Base-by-base conservation (phyloP, 1,140 invertebrate species). In the Drosophila insularis region DNA sequence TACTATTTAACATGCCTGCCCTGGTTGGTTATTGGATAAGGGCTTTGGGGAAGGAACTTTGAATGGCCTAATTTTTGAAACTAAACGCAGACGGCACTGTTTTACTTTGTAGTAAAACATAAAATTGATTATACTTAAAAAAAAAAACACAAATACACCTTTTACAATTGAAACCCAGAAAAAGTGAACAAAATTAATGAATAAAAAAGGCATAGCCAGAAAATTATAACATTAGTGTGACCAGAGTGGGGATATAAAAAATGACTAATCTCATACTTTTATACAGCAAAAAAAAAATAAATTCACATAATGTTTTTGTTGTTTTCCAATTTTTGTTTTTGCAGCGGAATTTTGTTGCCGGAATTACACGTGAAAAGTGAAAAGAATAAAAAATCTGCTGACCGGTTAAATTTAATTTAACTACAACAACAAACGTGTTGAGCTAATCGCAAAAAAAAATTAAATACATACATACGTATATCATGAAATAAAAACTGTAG, bases 341-440 rank as follows among this genome's bases (percentile, higher is more conserved):
- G 43, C 62, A 50, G 43, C 35, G 13, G 35, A 19, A 35, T 50
- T 46, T 11, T 50, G 43, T 21, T 50, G 17, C 17, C 17, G 43
- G 43, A 50, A 21, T 35, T 39, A 23, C n/a, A 14, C 54, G 19
- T 64, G 71, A 74, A 65, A 55, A 43, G 55, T 54, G 43, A 55
- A 54, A 56, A 73, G 7, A 50, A 21, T 50, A 21, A 35, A 27
- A 40, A 46, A 37, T 10, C 35, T 37, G 37, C 63, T 72, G 76
- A 78, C 76, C 69, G 69, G 74, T 78, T 78, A 78, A 78, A 78
- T 78, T 72, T 40, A 68, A 70, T 80, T 72, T 75, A 68, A 81
- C 82, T 61, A 69, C 63, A 80, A 31, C 27, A 65, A 68, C 56
- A 65, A 71, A 53, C 64, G 65, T 63, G 58, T 58, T 63, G 17